Percentiles rank a stretch among this genome's conserved stretches.
These are phyloP conservation scores for Lipophrys pholis DNA, from an alignment of 2,113 vertebrate species.

Conservation along the genomic window DNA sequence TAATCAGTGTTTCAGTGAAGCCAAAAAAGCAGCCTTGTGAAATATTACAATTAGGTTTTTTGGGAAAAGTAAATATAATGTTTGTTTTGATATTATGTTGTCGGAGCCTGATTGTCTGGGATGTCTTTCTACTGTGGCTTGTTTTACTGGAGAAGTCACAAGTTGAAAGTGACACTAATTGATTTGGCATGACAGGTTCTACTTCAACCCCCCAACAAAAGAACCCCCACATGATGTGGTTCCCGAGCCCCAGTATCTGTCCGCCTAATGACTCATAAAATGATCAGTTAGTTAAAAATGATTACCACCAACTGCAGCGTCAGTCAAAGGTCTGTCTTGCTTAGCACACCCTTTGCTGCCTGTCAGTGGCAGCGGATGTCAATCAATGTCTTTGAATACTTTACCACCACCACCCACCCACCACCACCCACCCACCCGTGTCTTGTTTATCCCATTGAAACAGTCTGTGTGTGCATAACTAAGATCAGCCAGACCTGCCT, in stretches of 20 bases:
- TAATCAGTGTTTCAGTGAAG: no score
- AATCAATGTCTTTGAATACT: not conserved
- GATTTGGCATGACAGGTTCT: constrained; percentile 34
- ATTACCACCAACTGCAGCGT: constrained; percentile 39
- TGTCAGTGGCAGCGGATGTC: not conserved
- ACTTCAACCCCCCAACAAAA: constrained; percentile 26
- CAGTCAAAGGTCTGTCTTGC: constrained; percentile 11
- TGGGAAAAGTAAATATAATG: no score
- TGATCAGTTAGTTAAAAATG: constrained; percentile 49
- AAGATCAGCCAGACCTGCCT: not conserved
- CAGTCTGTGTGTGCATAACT: not conserved
- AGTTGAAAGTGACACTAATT: constrained; percentile 27
- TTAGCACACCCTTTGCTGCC: not conserved
- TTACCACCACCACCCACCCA: no score
- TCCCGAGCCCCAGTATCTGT: constrained; percentile 18
- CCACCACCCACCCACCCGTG: no score
- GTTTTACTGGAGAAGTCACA: constrained; percentile 8
- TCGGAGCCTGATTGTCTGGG: not conserved
- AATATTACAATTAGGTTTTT: no score
- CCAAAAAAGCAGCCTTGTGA: no score
- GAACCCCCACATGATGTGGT: constrained; percentile 19
- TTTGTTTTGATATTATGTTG: no score
- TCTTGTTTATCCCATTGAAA: not conserved
- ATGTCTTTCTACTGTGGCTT: not conserved
- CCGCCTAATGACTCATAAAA: constrained; percentile 62